Evolutionary conservation across 2,113 vertebrate genomes (phyloP).

Genomic region (Paradisaea rubra): DNA sequence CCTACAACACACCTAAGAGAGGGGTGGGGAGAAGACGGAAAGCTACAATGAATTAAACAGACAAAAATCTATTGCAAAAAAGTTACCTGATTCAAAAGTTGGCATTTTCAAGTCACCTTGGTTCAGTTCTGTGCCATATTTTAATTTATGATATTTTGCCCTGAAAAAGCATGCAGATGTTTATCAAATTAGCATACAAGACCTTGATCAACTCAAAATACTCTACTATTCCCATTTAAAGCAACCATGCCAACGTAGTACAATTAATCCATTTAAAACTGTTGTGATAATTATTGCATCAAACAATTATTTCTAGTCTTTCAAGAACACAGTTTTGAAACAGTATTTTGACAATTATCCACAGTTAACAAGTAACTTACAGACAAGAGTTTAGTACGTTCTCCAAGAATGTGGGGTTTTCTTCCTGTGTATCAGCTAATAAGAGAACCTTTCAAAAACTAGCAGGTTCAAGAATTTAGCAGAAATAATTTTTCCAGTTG

Average conservation of each 20-base stretch:
- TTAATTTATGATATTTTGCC: conserved; percentile 99
- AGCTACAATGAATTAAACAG: background rate
- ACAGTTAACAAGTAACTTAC: background rate
- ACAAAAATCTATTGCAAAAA: background rate
- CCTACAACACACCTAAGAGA: background rate
- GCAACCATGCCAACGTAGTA: background rate
- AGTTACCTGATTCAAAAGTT: conserved; percentile 92
- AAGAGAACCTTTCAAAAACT: background rate
- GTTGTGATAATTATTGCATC: background rate
- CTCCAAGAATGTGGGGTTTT: rapidly evolving
- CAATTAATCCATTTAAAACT: background rate
- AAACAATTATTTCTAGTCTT: background rate
- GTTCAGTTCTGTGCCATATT: conserved; percentile 97
- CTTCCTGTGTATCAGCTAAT: background rate
- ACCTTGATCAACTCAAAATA: background rate
- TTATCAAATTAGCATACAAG: background rate
- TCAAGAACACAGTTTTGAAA: background rate
- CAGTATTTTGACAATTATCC: background rate
- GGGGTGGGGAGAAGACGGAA: rapidly evolving
- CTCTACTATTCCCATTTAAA: background rate
- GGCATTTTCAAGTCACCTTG: conserved; percentile 98
- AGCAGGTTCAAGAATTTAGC: background rate
- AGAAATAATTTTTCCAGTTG: background rate
- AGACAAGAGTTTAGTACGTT: background rate
- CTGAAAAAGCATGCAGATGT: conserved; percentile 69